Conservation (phyloP, 2,113 vertebrate species). For the Rallus limicola region DNA sequence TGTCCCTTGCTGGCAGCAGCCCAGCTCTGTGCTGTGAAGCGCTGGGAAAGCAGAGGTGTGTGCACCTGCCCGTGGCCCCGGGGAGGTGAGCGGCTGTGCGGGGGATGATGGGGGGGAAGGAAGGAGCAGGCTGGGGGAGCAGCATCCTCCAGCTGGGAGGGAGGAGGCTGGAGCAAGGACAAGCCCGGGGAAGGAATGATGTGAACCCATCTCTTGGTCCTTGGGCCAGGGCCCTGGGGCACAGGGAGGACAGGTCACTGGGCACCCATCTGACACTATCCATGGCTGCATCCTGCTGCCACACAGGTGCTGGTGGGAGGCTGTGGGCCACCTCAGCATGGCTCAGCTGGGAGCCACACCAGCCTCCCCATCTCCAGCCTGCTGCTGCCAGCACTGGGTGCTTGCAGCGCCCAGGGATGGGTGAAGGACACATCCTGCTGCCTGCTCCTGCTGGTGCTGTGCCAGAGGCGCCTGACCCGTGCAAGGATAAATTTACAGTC, state of each 20-base stretch:
- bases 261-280: background rate
- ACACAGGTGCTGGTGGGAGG: background rate
- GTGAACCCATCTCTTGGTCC: background rate
- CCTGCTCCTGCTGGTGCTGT: background rate
- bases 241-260: rapidly evolving
- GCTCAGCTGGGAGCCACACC: background rate
- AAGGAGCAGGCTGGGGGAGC: background rate
- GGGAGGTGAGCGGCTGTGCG: rapidly evolving
- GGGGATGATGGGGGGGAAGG: background rate
- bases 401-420: rapidly evolving
- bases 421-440: background rate
- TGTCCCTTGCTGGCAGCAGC: background rate
- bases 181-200: rapidly evolving
- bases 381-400: background rate
- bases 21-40: background rate
- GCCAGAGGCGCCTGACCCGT: rapidly evolving
- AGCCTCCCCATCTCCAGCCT: background rate
- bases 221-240: too few relatives aligned
- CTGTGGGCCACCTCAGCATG: rapidly evolving
- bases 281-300: background rate
- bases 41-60: background rate
- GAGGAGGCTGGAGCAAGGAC: background rate
- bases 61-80: background rate
- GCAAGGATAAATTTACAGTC: background rate
- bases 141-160: background rate